Conservation (phyloP, 2,888 invertebrate species). For the Temnothorax rugatulus region DNA sequence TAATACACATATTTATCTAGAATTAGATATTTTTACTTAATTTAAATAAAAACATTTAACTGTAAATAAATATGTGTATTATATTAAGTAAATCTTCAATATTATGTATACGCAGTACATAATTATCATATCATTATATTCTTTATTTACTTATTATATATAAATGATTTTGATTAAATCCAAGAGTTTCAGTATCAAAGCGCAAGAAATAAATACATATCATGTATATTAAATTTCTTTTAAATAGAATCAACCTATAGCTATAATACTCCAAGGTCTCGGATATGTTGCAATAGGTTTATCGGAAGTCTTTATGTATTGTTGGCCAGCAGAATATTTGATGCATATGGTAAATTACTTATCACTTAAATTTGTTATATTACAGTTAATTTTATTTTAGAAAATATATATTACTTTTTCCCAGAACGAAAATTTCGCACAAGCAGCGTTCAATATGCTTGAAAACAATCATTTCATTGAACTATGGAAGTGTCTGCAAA, state of each 20-base stretch:
- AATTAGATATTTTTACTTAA: no score
- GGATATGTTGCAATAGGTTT: accelerated
- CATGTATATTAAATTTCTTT: no score
- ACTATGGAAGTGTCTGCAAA: background rate
- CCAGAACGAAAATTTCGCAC: background rate
- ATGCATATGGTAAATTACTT: constrained; percentile 58
- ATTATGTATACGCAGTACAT: no score
- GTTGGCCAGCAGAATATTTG: constrained; percentile 65
- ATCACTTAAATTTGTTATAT: background rate
- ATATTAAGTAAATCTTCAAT: no score
- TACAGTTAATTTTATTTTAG: background rate
- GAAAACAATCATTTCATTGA: background rate
- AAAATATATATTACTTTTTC: background rate
- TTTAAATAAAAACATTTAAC: no score
- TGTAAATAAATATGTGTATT: no score
- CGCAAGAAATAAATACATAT: no score
- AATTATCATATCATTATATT: no score
- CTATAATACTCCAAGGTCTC: background rate
- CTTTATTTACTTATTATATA: no score
- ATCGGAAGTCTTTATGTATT: constrained; percentile 54
- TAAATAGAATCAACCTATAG: background rate
- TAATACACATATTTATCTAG: no score
- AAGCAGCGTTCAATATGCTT: background rate
- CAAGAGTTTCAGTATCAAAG: background rate
- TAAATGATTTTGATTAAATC: background rate